Evolutionary conservation across 1,140 invertebrate species (phyloP).

Genomic region (Aricia agestis): DNA sequence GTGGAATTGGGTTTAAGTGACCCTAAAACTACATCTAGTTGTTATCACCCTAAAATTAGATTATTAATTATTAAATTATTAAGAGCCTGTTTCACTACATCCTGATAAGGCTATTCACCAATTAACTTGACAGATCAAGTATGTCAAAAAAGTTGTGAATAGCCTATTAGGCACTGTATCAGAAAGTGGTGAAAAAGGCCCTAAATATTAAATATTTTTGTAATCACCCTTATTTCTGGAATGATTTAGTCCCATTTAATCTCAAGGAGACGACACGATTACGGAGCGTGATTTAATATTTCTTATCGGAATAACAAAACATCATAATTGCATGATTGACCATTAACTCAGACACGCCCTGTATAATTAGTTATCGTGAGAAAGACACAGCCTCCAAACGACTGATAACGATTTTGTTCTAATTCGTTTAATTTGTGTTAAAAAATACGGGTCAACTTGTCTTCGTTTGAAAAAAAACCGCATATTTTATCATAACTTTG

Average conservation of each 20-base stretch:
- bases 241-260: background rate
- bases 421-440: background rate
- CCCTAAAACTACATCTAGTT: background rate
- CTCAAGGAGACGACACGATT: background rate
- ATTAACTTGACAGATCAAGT: too few relatives aligned
- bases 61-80: too few relatives aligned
- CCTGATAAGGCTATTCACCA: too few relatives aligned
- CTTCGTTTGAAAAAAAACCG: too few relatives aligned
- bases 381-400: conserved; percentile 19
- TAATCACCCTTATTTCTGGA: background rate
- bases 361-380: conserved; percentile 23
- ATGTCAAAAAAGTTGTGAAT: too few relatives aligned
- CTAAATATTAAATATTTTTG: too few relatives aligned
- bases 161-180: too few relatives aligned
- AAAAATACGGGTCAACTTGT: background rate
- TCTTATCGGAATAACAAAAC: conserved; percentile 8
- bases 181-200: background rate
- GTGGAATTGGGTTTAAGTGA: background rate
- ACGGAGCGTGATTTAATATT: conserved; percentile 4
- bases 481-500: too few relatives aligned
- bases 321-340: conserved; percentile 11
- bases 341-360: conserved; percentile 18
- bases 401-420: conserved; percentile 14
- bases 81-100: too few relatives aligned
- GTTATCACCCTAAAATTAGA: background rate